A percentile compares a stretch with the other conserved stretches of the same genome.
Conservation (phyloP, 2,113 vertebrate species). For the Heptranchias perlo region DNA sequence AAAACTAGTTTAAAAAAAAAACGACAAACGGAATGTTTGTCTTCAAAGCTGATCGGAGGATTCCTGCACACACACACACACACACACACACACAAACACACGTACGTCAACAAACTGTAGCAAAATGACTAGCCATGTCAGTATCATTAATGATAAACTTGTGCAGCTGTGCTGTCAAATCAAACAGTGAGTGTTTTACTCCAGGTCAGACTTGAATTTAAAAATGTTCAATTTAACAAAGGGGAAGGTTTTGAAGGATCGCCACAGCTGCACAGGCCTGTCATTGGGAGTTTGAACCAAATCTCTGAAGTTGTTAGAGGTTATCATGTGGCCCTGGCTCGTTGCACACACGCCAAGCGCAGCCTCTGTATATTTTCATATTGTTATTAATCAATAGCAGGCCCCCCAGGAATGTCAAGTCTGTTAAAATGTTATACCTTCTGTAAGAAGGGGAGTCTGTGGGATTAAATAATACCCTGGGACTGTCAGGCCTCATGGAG, state of each 20-base stretch:
- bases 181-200: neutral
- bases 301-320: neutral
- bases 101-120: neutral
- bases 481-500: neutral
- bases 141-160: neutral
- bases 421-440: neutral
- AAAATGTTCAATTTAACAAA: neutral
- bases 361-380: neutral
- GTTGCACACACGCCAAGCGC: neutral
- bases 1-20: neutral
- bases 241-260: neutral
- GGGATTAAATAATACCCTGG: slow-evolving; percentile 6
- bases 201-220: neutral
- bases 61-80: too few species aligned
- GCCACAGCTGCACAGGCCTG: neutral
- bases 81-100: too few species aligned
- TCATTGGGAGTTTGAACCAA: neutral
- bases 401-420: neutral
- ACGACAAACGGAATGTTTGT: neutral
- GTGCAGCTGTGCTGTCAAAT: neutral
- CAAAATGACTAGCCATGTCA: neutral
- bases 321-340: neutral
- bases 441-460: neutral
- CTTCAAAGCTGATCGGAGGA: neutral
- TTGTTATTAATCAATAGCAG: neutral